Conservation (phyloP, 1,140 invertebrate genomes). For the Linepithema humile region DNA sequence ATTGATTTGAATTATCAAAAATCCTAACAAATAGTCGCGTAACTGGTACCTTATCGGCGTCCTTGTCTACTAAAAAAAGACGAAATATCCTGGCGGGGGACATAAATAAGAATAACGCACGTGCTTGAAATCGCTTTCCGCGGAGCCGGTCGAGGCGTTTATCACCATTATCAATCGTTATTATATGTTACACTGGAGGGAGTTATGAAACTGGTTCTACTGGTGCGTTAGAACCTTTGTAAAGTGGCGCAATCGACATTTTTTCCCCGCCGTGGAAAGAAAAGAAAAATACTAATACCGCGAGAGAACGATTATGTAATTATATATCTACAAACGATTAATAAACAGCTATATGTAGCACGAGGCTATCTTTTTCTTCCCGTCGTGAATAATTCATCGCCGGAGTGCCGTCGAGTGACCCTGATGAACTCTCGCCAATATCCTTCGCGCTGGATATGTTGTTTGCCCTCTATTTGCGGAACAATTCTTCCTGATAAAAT, state of each 20-base stretch:
- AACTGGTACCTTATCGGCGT: neutral
- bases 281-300: constrained; percentile 30
- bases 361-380: constrained; percentile 15
- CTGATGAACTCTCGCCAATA: neutral
- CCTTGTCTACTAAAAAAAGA: neutral
- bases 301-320: constrained; percentile 48
- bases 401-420: neutral
- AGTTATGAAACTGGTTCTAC: constrained; percentile 48
- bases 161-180: constrained; percentile 53
- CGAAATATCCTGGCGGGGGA: neutral
- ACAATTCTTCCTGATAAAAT: neutral
- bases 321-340: constrained; percentile 26
- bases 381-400: constrained; percentile 4
- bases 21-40: neutral
- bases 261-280: constrained; percentile 5
- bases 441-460: neutral
- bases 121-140: neutral
- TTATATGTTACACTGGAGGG: constrained; percentile 11
- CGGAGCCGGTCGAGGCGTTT: constrained; percentile 17
- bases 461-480: neutral
- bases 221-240: constrained; percentile 56
- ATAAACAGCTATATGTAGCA: constrained; percentile 20
- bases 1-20: constrained; percentile 9
- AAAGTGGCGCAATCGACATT: constrained; percentile 51
- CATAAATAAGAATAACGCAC: neutral